Conservation (phyloP, 2,797 vertebrate genomes). For the Bucorvus abyssinicus region DNA sequence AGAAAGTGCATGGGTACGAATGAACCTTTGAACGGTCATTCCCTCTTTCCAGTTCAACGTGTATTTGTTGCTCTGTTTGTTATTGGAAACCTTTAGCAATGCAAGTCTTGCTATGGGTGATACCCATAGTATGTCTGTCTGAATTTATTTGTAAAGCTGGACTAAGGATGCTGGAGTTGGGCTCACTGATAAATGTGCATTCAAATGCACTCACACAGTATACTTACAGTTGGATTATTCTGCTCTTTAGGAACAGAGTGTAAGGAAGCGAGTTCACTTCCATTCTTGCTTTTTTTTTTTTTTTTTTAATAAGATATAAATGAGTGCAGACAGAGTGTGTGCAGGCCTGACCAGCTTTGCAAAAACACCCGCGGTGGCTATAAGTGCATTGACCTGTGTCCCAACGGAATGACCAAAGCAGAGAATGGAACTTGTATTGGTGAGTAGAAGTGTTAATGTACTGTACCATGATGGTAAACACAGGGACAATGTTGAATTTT, state of each 20-base stretch:
- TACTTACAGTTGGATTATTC: background rate
- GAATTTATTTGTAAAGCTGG: background rate
- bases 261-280: background rate
- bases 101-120: background rate
- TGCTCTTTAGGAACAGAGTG: background rate
- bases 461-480: background rate
- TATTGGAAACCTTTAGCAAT: background rate
- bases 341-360: conserved; percentile 92
- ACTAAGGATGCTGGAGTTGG: background rate
- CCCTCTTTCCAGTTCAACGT: background rate
- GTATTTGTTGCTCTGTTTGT: background rate
- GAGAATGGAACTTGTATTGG: conserved; percentile 91
- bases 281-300: background rate
- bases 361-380: conserved; percentile 95
- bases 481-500: background rate
- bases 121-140: background rate
- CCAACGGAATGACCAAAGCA: conserved; percentile 89
- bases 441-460: conserved; percentile 71
- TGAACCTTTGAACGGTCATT: background rate
- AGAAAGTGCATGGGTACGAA: conserved; percentile 89
- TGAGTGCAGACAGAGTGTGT: conserved; percentile 92
- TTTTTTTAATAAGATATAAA: conserved; percentile 85
- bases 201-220: background rate
- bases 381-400: conserved; percentile 94
- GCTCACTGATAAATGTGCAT: background rate